Evolutionary conservation across 2,797 vertebrate genomes (phyloP), one percentile per base, ranked within the genome.

Genomic region (Diceros bicornis): DNA sequence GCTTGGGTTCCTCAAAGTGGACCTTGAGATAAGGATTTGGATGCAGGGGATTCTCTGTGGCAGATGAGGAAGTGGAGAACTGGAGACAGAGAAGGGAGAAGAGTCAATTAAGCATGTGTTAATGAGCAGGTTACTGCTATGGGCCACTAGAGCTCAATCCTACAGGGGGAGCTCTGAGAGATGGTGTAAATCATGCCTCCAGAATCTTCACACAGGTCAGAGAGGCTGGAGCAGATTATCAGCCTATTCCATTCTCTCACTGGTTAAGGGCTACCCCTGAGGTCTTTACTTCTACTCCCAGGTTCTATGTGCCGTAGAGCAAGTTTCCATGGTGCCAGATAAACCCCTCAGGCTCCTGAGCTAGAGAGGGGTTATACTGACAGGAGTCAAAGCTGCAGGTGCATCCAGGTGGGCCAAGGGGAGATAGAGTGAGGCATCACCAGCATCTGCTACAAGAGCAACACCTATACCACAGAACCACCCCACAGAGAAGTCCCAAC

Each of bases 261-360:
- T 37, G 57, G 41, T 74, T 78, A 47, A 95, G 7, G 23, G 41
- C 59, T 47, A 66, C 27, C 7, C 25, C 50, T 0, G 0, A 68
- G 71, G 7, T 59, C 34, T 90, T 93, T 69, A 72, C 41, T 91
- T 83, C 71, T 75, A 50, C 93, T 86, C 86, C 82, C 37, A 66
- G n/a, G 17, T n/a, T 72, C 88, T 52, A 17, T 14, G 12, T 59
- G 44, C 37, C 6, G 5, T 1, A 89, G 32, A 59, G 34, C 52
- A 89, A n/a, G 47, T 85, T 91, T 37, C 74, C 34, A 21, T 8
- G 29, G 7, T 57, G 21, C 32, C 57, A 94, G 47, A 71, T 52
- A 87, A 90, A 88, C 7, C 21, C 71, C 27, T 81, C 47, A n/a
- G 81, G 69, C 4, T 34, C 52, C 21, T 57, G 13, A 57, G 10